These are phyloP conservation scores for Nowickia ferox DNA, from an alignment of 2,888 invertebrate species.

Conservation along the genomic window DNA sequence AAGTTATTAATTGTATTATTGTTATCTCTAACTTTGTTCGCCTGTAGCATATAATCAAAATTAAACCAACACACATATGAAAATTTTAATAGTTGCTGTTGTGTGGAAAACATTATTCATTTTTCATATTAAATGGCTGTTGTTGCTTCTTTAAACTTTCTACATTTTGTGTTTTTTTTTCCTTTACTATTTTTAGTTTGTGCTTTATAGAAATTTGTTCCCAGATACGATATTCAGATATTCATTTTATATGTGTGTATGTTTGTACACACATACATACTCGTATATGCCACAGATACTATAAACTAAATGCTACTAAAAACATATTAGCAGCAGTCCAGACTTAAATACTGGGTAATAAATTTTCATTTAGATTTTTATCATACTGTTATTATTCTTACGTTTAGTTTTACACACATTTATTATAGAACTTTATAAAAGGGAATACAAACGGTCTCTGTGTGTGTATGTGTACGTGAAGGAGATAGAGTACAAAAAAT, in stretches of 20 bases:
- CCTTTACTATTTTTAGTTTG: neutral
- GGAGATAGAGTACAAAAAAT: too few species aligned
- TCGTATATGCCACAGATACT: neutral
- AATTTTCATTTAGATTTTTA: conserved; percentile 70
- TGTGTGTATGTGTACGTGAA: neutral
- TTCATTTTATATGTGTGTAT: conserved; percentile 3
- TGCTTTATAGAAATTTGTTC: conserved; percentile 7
- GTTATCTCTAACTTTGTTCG: neutral
- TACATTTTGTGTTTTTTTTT: neutral
- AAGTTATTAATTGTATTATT: too few species aligned
- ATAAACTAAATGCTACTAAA: conserved; percentile 34
- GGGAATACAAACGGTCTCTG: neutral
- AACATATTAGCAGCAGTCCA: conserved; percentile 41
- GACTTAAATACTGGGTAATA: conserved; percentile 67
- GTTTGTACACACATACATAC: neutral
- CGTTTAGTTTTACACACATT: conserved; percentile 61
- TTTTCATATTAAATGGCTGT: conserved; percentile 63
- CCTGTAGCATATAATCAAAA: neutral
- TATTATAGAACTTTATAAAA: conserved; percentile 12
- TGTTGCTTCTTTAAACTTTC: conserved; percentile 44
- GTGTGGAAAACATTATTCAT: conserved; percentile 53
- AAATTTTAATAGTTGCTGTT: conserved; percentile 11
- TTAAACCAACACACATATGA: conserved; percentile 7
- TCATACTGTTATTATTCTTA: conserved; percentile 62
- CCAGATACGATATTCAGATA: conserved; percentile 5